Base-by-base conservation (phyloP, 2,113 vertebrate species). In the Apistogramma diplotaenia region DNA sequence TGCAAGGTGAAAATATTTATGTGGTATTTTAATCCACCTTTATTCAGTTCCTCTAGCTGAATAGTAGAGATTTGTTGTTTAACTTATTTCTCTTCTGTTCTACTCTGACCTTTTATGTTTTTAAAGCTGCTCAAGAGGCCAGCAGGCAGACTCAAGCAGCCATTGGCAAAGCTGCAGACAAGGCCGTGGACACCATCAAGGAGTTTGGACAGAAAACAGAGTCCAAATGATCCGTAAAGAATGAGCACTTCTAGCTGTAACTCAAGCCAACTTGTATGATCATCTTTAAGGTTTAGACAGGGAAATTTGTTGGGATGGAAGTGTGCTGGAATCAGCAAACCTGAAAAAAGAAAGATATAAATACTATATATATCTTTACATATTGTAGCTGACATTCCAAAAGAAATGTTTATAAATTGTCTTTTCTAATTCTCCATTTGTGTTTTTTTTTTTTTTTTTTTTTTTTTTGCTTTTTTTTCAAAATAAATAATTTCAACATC, bases 171-270 rank as follows among this genome's bases (percentile, higher is more conserved):
- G 94, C 93, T 77, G 92, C 94, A 2, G 93, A 85, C 77, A 96
- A 94, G 82, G 89, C 94, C 57, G 89, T 91, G 1, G 94, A 93
- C 54, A 83, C 92, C 83, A 95, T 96, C 87, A 94, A 95, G 86
- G 94, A 92, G 71, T 89, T 95, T 65, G 95, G 94, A 89, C 92
- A 95, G 67, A 95, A 94, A 89, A 60, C 92, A 84, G 92, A 94
- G 8, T 82, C 85, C 35, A 95, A 95, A 84, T 95, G 83, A 94
- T 78, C 21, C 27, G 12, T 40, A 33, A 49, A 81, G 71, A 81
- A 72, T 65, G 35, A 78, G 65, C 23, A 12, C 6, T 23, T 74
- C 5, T 19, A 25, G 18, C 35, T 78, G 16, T 71, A 84, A 16
- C 49, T 58, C 23, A 31, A 78, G 70, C 75, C 73, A 74, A 76